These are phyloP conservation scores for Pocillopora verrucosa DNA, from an alignment of 64 coral and sea anemone species.

Conservation along the genomic window DNA sequence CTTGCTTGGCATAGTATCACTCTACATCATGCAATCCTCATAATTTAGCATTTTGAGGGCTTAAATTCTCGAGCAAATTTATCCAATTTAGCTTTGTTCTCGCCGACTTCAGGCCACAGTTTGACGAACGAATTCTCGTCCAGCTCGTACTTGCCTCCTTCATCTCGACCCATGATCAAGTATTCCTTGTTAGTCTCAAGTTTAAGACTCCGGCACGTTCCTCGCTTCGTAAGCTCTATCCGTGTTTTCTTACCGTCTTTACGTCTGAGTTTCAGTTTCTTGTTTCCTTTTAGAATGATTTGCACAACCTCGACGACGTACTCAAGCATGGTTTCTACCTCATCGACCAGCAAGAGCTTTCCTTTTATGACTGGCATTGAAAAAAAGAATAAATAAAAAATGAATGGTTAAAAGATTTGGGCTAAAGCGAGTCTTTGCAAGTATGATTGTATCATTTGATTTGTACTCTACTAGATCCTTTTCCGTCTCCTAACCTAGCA, in stretches of 20 bases:
- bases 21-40: too few relatives aligned
- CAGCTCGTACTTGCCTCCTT: conserved; percentile 16
- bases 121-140: conserved; percentile 36
- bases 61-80: background rate
- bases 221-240: conserved; percentile 40
- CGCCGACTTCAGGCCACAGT: background rate
- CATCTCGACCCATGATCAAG: conserved; percentile 62
- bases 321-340: conserved; percentile 16
- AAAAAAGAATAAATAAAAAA: background rate
- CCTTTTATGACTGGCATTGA: conserved; percentile 57
- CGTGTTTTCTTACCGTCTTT: background rate
- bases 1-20: too few relatives aligned
- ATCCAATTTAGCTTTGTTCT: background rate
- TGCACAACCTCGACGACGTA: conserved; percentile 45
- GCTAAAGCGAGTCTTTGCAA: too few relatives aligned
- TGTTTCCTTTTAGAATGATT: conserved; percentile 50
- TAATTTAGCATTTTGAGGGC: background rate
- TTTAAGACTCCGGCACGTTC: conserved; percentile 30
- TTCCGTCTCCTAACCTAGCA: too few relatives aligned
- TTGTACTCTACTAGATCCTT: too few relatives aligned
- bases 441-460: too few relatives aligned
- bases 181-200: conserved; percentile 49
- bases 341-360: conserved; percentile 50
- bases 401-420: too few relatives aligned
- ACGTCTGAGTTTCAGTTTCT: background rate